phyloP scores from a whole-genome alignment of 2,113 vertebrate species.

The Cnemophilus loriae region DNA sequence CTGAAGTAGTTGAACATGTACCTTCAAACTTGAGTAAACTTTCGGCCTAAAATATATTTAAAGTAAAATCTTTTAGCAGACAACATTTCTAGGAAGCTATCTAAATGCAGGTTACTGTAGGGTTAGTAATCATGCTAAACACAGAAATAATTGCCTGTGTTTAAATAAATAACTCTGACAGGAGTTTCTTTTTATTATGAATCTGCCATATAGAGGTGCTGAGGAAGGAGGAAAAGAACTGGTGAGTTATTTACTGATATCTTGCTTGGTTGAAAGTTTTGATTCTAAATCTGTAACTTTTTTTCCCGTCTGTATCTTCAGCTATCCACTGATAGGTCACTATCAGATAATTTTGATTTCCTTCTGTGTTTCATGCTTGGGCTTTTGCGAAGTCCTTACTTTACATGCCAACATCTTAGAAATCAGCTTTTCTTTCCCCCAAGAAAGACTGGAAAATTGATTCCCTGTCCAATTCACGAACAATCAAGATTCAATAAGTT shows the following conservation, averaged over 20 bases:
- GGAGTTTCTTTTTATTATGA: background rate
- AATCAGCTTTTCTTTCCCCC: background rate
- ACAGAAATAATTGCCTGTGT: background rate
- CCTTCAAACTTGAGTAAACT: background rate
- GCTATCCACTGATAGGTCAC: background rate
- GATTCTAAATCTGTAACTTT: background rate
- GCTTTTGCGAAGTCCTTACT: background rate
- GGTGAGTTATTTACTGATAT: background rate
- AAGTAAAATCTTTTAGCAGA: background rate
- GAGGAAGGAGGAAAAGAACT: background rate
- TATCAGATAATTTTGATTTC: background rate
- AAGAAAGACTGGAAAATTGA: background rate
- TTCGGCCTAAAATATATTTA: background rate
- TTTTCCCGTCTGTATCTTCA: rapidly evolving
- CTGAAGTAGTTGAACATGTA: background rate
- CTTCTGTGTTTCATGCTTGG: background rate
- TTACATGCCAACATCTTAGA: background rate
- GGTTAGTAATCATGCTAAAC: background rate
- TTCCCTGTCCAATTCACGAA: background rate
- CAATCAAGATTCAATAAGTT: background rate
- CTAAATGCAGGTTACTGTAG: background rate
- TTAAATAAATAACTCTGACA: background rate
- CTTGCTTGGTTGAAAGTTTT: background rate
- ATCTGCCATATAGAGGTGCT: background rate
- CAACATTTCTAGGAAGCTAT: background rate